phyloP scores from a whole-genome alignment of 2,797 vertebrate species.

The Cygnus olor region DNA sequence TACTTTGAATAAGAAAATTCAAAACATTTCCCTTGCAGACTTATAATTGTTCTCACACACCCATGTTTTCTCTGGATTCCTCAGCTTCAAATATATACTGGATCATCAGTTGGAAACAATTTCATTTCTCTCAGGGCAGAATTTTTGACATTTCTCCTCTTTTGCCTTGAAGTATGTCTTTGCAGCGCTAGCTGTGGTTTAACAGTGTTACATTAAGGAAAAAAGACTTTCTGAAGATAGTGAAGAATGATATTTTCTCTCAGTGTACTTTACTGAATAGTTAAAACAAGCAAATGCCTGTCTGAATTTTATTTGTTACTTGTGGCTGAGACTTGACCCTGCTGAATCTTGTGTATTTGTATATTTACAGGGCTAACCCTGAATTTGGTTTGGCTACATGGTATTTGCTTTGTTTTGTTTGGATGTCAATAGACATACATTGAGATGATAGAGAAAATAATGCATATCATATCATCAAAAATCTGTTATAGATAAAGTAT shows the following conservation, averaged over 20 bases:
- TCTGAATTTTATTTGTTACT: not conserved
- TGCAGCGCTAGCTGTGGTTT: not conserved
- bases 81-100: not conserved
- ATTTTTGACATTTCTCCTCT: not conserved
- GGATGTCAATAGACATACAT: not conserved
- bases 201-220: not conserved
- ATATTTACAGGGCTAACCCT: not conserved
- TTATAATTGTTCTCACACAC: not conserved
- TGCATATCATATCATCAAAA: not conserved
- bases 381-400: not conserved
- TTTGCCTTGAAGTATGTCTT: not conserved
- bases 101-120: not conserved
- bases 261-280: not conserved
- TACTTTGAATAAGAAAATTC: not conserved
- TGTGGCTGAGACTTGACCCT: not conserved
- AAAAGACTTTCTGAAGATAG: not conserved
- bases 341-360: not conserved
- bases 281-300: not conserved
- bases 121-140: not conserved
- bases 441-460: not conserved
- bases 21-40: not conserved
- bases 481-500: not conserved
- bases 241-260: not conserved
- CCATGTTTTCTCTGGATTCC: not conserved
- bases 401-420: not conserved